Base-by-base conservation (phyloP, 2,113 vertebrate species). In the Thunnus thynnus region DNA sequence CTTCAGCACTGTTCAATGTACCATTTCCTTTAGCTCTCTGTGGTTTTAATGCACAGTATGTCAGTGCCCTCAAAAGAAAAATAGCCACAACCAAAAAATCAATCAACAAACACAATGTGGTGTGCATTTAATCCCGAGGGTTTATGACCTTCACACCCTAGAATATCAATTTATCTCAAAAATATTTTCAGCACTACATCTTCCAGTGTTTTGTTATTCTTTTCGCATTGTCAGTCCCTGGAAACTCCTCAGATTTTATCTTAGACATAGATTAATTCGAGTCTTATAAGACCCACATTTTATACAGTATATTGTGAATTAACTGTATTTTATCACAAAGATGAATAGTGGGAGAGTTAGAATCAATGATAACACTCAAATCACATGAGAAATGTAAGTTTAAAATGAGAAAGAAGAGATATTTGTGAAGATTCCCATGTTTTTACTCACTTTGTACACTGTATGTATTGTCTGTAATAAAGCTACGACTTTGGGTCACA, bases 111-210 rank as follows among this genome's bases (percentile, higher is more conserved):
- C 72, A 82, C 71, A 80, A 57, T 75, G 72, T 54, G 62, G 27
- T 75, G 84, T 73, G 82, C 54, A 82, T 91, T 91, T 87, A 89
- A 88, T 91, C 86, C 73, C 13, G 2, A 13, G 69, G 64, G 75
- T 78, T 74, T 52, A 46, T 78, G 80, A 91, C 91, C 91, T 91
- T 91, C 91, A 69, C 69, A 18, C 36, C 56, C 12, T 8, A 22
- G 72, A 61, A 86, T 87, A 82, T 89, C 80, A 82, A 87, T 90
- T 88, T 18, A 87, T 88, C 83, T 88, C 60, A 12, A 83, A 84
- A 88, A 81, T 32, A 84, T 87, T 88, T 81, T 4, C 79, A 62
- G 25, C 64, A 69, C 79, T 88, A 78, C 77, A 68, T 89, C 84
- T 78, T 79, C 13, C 63, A 51, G 32, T 50, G 71, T 76, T 85